phyloP scores from a whole-genome alignment of 1,140 invertebrate genomes.

The Chymomyza costata region DNA sequence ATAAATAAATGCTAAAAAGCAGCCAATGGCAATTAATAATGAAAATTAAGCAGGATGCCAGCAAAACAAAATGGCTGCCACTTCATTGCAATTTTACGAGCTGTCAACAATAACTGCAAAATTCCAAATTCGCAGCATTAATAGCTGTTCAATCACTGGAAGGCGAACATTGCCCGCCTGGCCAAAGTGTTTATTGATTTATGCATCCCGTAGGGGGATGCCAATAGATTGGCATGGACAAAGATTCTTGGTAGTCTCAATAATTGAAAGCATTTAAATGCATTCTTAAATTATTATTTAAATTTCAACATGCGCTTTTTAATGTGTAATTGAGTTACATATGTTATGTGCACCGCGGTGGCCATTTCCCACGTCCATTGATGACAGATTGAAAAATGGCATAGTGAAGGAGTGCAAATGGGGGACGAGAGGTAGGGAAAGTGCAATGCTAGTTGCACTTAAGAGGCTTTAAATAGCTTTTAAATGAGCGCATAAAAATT shows the following conservation, averaged over 20 bases:
- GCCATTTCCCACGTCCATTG: constrained; percentile 35
- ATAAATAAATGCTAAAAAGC: constrained; percentile 56
- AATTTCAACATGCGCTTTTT: constrained; percentile 19
- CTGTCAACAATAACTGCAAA: constrained; percentile 5
- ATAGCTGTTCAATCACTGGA: too few species aligned
- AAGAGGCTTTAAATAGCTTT: too few species aligned
- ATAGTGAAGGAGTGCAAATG: constrained; percentile 13
- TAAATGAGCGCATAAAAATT: too few species aligned
- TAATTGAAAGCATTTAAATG: too few species aligned
- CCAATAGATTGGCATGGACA: too few species aligned
- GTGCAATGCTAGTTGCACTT: too few species aligned
- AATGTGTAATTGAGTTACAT: constrained; percentile 1
- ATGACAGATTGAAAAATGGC: too few species aligned
- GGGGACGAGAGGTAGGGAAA: constrained; percentile 11
- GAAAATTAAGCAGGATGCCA: background rate
- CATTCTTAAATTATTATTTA: constrained; percentile 37
- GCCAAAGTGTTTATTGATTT: constrained; percentile 52
- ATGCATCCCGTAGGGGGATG: constrained; percentile 30
- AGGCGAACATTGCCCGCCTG: background rate
- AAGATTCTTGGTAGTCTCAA: too few species aligned
- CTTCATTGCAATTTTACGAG: constrained; percentile 50
- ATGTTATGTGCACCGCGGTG: constrained; percentile 60
- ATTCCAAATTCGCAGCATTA: constrained; percentile 5
- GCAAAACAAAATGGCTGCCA: constrained; percentile 51
- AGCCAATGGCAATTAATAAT: constrained; percentile 56